Conservation (phyloP, 2,797 vertebrate genomes). For the Spinibarbus caldwelli region DNA sequence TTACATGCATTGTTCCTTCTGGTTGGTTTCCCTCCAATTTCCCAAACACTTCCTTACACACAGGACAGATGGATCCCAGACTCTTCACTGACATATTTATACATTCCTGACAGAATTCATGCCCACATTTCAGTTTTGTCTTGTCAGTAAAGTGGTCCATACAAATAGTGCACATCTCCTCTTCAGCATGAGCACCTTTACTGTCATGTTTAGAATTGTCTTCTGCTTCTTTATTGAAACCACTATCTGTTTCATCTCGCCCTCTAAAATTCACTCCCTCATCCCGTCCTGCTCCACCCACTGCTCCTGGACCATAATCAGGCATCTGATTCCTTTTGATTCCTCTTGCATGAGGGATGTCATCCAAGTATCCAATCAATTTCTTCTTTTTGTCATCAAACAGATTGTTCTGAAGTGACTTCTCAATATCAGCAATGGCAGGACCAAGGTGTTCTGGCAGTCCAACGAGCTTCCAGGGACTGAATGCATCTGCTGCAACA, state of each 20-base stretch:
- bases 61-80: slow-evolving; percentile 68
- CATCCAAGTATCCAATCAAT: neutral
- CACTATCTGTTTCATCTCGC: fast-evolving
- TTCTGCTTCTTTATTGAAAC: neutral
- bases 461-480: slow-evolving; percentile 39
- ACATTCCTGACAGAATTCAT: slow-evolving; percentile 73
- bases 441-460: slow-evolving; percentile 31
- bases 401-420: neutral
- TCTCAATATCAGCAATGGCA: slow-evolving; percentile 27
- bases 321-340: neutral
- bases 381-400: slow-evolving; percentile 44
- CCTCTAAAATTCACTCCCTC: neutral
- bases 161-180: slow-evolving; percentile 70
- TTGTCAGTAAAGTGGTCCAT: slow-evolving; percentile 59
- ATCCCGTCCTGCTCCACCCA: neutral
- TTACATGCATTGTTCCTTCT: neutral
- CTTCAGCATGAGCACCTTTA: neutral
- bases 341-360: neutral
- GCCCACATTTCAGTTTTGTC: slow-evolving; percentile 65
- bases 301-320: neutral
- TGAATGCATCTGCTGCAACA: neutral
- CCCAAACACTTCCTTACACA: slow-evolving; percentile 76
- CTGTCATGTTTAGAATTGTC: neutral
- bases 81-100: fast-evolving
- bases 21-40: slow-evolving; percentile 73